Evolutionary conservation across 2,888 invertebrate genomes (phyloP).

Genomic region (Ornithoptera priamus): DNA sequence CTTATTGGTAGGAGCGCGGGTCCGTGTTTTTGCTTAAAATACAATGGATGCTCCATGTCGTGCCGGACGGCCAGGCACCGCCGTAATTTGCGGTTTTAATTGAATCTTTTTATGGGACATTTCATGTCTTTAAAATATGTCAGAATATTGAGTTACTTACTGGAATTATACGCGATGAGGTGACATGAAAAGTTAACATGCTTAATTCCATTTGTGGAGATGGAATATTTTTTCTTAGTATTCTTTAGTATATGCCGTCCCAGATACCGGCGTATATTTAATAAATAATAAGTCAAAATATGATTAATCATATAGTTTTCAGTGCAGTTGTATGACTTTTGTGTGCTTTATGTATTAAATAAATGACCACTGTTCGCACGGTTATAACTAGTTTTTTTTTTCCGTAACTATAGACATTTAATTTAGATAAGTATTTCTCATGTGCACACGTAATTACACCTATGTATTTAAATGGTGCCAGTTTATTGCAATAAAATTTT

Average conservation of each 20-base stretch:
- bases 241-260: background rate
- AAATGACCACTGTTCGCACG: background rate
- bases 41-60: conserved; percentile 42
- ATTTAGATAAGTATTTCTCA: no score
- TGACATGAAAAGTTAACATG: background rate
- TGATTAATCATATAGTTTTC: background rate
- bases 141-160: conserved; percentile 7
- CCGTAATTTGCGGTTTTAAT: conserved; percentile 42
- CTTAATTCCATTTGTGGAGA: background rate
- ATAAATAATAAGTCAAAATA: background rate
- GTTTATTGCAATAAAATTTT: no score
- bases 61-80: conserved; percentile 36
- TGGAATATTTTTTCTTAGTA: conserved; percentile 2
- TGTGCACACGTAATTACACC: no score
- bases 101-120: conserved; percentile 39
- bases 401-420: background rate
- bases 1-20: conserved; percentile 43
- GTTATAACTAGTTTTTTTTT: background rate
- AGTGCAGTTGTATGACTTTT: background rate
- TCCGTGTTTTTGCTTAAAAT: conserved; percentile 43
- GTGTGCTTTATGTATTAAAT: background rate
- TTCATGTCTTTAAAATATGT: conserved; percentile 32
- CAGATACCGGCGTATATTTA: background rate
- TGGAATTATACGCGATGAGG: background rate
- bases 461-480: no score